Base-by-base conservation (phyloP, 2,797 vertebrate species). In the Lepus townsendii region DNA sequence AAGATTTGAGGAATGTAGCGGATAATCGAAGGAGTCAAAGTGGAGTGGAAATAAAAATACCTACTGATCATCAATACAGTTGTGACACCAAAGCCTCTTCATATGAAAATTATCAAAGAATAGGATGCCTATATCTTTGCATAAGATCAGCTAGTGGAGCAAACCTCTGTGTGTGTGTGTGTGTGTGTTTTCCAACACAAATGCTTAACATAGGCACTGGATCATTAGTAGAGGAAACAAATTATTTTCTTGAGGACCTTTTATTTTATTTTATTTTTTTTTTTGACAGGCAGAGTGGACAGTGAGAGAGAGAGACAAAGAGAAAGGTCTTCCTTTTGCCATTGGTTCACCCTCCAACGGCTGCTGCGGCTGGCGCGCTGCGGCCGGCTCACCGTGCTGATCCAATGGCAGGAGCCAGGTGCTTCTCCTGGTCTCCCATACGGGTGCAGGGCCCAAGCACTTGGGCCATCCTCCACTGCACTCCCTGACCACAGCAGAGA, bases 141-240 rank as follows among this genome's bases (percentile, higher is more conserved):
- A 68, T 68, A 71, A 54, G 52, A 75, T 62, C 47, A 60, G 24
- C 32, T 60, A 47, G 82, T 90, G 5, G 26, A 65, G 14, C 20
- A 83, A 75, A 88, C 13, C 19, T 47, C 42, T 42, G 6, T 42
- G 38, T 42, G 42, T 42, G 42, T 65, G 6, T 47, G 22, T 30
- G 2, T 32, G 19, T 35, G 10, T 83, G 22, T 76, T 66, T 85
- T n/a, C 38, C 66, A 13, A 82, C 62, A 83, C 4, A 83, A 60
- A 32, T 73, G 13, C 20, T 86, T 92, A 66, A 54, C 42, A 12
- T 68, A 63, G 4, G 60, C 8, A 50, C 2, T 78, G 11, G 54
- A 80, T 95, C 60, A 54, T 83, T 57, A 89, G 42, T 27, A 54
- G 16, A 94, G 68, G 12, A 90, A 68, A 84, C 13, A 72, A 68